Evolutionary conservation across 2,888 invertebrate genomes (phyloP).

Genomic region (Aleiodes alternator): DNA sequence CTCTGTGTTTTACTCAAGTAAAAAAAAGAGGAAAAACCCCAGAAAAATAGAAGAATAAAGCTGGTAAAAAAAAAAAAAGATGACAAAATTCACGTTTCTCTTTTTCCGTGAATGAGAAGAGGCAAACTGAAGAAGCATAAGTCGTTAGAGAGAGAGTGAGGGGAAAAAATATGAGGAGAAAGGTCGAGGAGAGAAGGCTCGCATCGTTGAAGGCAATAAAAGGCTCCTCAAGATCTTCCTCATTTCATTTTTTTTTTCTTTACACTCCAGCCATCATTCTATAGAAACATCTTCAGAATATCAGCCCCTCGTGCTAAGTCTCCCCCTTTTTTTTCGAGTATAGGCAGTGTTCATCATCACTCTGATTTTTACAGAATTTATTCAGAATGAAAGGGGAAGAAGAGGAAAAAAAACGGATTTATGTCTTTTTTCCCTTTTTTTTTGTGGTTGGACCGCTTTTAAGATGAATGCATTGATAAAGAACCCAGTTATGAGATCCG

Average conservation of each 20-base stretch:
- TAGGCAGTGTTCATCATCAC: background rate
- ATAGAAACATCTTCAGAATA: slow-evolving; percentile 7
- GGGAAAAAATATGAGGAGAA: background rate
- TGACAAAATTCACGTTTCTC: slow-evolving; percentile 19
- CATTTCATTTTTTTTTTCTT: background rate
- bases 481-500: too few species aligned
- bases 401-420: too few species aligned
- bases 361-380: too few species aligned
- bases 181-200: slow-evolving; percentile 19
- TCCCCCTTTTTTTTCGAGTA: too few species aligned
- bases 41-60: background rate
- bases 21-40: background rate
- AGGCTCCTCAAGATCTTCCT: slow-evolving; percentile 17
- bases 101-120: slow-evolving; percentile 28
- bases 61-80: background rate
- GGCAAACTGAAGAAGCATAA: slow-evolving; percentile 31
- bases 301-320: background rate
- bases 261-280: background rate
- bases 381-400: too few species aligned
- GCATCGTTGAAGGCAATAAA: slow-evolving; percentile 29
- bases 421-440: too few species aligned
- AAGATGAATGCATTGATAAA: too few species aligned
- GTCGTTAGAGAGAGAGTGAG: slow-evolving; percentile 42
- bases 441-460: too few species aligned
- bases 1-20: background rate